Evolutionary conservation across 2,888 invertebrate species (phyloP), one percentile per base, ranked within the genome.

Genomic region (Aromia moschata): DNA sequence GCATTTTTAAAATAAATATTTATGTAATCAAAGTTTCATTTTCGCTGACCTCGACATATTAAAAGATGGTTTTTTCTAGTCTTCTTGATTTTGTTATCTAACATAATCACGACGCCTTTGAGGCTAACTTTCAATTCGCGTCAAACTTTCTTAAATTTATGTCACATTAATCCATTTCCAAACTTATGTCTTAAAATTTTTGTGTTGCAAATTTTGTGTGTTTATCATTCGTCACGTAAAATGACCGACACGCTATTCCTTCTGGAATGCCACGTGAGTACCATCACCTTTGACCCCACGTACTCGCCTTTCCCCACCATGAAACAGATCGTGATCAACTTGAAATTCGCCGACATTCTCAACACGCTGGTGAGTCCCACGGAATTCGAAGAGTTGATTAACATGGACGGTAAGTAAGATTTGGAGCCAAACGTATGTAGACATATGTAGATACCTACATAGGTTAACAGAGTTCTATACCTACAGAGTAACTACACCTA

Each of bases 181-280:
- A 44, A 51, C 7, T 25, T 25, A 25, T 25, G 25, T 25, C 7
- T 3, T 25, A 25, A 25, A 37, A 60, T 55, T 60, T 57, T 51
- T 45, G 56, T 57, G 17, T 43, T 41, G n/a, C 41, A 49, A 49
- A 55, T 49, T 53, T 33, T 56, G 40, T 41, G 56, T 56, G 45
- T 49, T 12, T n/a, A 47, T 40, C 44, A 33, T 47, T 44, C 25
- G 36, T 41, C 31, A 15, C 16, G 41, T 45, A 30, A 18, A 5
- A 43, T 49, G 5, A 45, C 43, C 82, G 84, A 84, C 79, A 83
- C 84, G 81, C 77, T 86, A 73, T 86, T 83, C 80, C 74, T 85
- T 77, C 65, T 86, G 69, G 86, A 86, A 77, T 82, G 85, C 75
- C 81, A 85, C 70, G 77, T 86, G 70, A 83, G 84, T 75, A 83